Conservation (phyloP, 2,888 invertebrate species). For the Sinhomidia bicolor region DNA sequence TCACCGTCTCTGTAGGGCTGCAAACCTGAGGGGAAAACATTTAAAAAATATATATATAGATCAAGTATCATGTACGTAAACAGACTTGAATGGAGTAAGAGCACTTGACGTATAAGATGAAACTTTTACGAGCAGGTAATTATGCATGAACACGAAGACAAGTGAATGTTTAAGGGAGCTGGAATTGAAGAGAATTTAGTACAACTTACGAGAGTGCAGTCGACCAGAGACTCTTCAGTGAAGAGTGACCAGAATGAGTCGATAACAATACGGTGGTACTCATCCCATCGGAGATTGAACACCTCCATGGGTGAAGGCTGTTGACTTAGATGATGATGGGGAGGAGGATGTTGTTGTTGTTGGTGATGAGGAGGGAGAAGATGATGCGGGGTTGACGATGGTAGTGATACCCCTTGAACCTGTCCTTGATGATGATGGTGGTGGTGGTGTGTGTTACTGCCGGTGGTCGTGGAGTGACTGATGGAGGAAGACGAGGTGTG, state of each 20-base stretch:
- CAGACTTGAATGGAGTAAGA: too few species aligned
- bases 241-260: conserved; percentile 79
- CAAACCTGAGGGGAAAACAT: conserved; percentile 70
- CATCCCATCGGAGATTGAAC: conserved; percentile 77
- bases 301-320: conserved; percentile 59
- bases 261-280: conserved; percentile 78
- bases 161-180: too few species aligned
- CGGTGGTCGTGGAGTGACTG: conserved; percentile 51
- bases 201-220: conserved; percentile 78
- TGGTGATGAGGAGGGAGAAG: conserved; percentile 2
- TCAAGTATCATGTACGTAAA: too few species aligned
- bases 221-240: conserved; percentile 79
- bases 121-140: too few species aligned
- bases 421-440: conserved; percentile 55
- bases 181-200: too few species aligned
- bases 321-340: background rate
- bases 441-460: conserved; percentile 32
- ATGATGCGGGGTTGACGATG: background rate
- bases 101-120: too few species aligned
- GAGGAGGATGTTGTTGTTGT: conserved; percentile 17
- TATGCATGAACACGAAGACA: too few species aligned
- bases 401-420: conserved; percentile 55
- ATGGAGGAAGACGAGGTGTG: conserved; percentile 46
- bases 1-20: conserved; percentile 78
- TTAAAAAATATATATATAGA: background rate